These are phyloP conservation scores for Danaus melanippus DNA, from an alignment of 1,140 invertebrate genomes.

Conservation along the genomic window DNA sequence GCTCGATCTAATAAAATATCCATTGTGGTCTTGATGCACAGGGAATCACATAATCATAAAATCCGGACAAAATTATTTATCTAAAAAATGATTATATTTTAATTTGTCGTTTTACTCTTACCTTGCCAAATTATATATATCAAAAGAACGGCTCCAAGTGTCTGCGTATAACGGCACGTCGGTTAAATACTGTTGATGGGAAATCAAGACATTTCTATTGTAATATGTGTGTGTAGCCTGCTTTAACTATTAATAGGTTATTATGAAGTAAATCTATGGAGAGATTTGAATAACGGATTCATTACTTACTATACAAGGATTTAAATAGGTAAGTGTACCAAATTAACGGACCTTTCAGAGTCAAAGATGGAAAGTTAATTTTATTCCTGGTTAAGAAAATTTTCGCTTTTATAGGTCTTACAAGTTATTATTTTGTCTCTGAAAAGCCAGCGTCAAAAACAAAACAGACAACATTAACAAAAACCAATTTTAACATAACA, in stretches of 20 bases:
- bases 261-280: constrained; percentile 62
- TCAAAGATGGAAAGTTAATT: constrained; percentile 11
- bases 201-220: constrained; percentile 69
- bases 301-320: constrained; percentile 68
- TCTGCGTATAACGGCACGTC: constrained; percentile 66
- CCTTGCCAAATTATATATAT: constrained; percentile 44
- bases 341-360: constrained; percentile 37
- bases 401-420: no score
- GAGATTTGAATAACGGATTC: constrained; percentile 68
- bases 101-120: constrained; percentile 28
- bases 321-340: constrained; percentile 38
- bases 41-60: constrained; percentile 64
- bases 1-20: constrained; percentile 50
- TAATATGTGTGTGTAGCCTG: constrained; percentile 70
- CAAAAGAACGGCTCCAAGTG: constrained; percentile 64
- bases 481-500: constrained; percentile 64
- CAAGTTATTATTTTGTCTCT: constrained; percentile 29
- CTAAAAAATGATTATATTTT: constrained; percentile 24
- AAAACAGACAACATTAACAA: constrained; percentile 62
- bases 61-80: constrained; percentile 50
- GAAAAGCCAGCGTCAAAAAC: constrained; percentile 40
- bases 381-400: no score
- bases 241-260: constrained; percentile 48
- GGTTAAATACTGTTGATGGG: constrained; percentile 63
- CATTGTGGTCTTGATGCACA: constrained; percentile 67